Conservation (phyloP, 2,888 invertebrate genomes). For the Cyrtodaria siliqua region DNA sequence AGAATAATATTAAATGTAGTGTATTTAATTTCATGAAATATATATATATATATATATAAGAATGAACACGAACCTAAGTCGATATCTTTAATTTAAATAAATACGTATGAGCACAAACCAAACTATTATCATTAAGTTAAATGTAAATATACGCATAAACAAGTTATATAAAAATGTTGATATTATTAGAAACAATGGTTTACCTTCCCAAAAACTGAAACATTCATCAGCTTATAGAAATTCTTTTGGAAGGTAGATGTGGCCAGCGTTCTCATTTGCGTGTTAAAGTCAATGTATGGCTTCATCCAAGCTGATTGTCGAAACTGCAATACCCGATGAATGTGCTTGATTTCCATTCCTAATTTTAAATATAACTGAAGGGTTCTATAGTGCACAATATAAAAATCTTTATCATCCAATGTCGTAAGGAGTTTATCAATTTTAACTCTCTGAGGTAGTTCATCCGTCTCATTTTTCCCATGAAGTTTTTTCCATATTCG, state of each 20-base stretch:
- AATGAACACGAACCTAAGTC: no score
- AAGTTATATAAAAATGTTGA: not conserved
- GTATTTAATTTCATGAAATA: not conserved
- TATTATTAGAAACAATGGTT: not conserved
- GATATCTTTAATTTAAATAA: no score
- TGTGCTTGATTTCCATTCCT: constrained; percentile 69
- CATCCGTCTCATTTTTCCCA: constrained; percentile 15
- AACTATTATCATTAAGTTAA: not conserved
- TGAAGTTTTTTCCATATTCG: constrained; percentile 14
- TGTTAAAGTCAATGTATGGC: constrained; percentile 79
- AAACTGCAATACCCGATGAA: constrained; percentile 81
- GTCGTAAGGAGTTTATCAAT: constrained; percentile 13
- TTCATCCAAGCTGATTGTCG: constrained; percentile 77
- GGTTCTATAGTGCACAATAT: constrained; percentile 16
- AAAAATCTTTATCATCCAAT: constrained; percentile 24
- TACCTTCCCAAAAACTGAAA: constrained; percentile 78
- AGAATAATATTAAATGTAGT: no score
- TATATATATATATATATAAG: not conserved
- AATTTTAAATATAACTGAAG: constrained; percentile 23
- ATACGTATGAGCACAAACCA: no score
- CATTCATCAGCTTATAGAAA: constrained; percentile 75
- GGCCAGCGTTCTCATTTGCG: constrained; percentile 22
- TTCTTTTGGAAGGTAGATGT: constrained; percentile 70
- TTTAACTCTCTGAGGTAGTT: not conserved
- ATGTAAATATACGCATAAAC: not conserved